Evolutionary conservation across 2,113 vertebrate genomes (phyloP), one percentile per base, ranked within the genome.

Genomic region (Galemys pyrenaicus): DNA sequence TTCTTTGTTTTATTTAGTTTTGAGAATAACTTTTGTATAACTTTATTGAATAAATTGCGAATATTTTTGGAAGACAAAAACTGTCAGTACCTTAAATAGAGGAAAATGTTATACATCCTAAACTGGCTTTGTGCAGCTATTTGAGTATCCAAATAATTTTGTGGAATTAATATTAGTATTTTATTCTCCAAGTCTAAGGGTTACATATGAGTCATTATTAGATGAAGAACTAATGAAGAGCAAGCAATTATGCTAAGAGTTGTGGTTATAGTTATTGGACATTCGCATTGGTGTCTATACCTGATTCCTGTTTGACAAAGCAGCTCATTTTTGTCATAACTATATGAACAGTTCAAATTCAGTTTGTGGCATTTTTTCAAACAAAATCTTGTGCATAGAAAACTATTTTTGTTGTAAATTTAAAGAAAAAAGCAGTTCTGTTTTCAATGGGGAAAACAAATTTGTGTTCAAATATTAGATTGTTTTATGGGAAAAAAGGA

Each of bases 21-120:
- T 81, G 26, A 64, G 11, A 78, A 3, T 67, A 78, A 87, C 89
- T 79, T 87, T 94, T 93, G 41, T n/a, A 46, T 90, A 35, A 19
- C 24, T 70, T 97, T 77, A 65, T 74, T 80, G 39, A 96, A 65
- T 90, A 90, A 80, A 75, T 77, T 84, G 30, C 46, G 54, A 82
- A 32, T 80, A 10, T 65, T 87, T 96, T 83, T 92, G 39, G 85
- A 79, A 93, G 95, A 35, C 77, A 15, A 90, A 81, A n/a, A 26
- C 49, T 80, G 20, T 74, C 80, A 95, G 2, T 89, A 56, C 87
- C 64, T 93, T 94, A 83, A 83, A 54, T 56, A 92, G 19, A 86
- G 39, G 28, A 87, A 93, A 81, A 92, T 65, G 22, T 22, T 73
- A 44, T 19, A 46, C 75, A 83, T 67, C 26, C 17, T 35, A 86